Evolutionary conservation across 2,888 invertebrate genomes (phyloP).

Genomic region (Eubasilissa splendida): DNA sequence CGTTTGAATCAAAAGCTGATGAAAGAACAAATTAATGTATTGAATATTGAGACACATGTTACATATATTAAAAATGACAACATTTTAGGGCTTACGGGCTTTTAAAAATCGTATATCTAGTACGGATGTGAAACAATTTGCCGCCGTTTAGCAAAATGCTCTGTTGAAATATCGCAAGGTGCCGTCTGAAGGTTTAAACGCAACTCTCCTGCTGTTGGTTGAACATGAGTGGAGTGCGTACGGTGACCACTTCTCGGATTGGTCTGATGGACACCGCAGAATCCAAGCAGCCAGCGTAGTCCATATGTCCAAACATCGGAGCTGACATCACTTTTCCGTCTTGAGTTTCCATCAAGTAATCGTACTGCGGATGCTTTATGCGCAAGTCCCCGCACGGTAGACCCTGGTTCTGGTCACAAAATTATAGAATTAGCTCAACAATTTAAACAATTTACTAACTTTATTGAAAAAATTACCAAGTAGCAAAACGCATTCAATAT

Average conservation of each 20-base stretch:
- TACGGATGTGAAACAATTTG: conserved; percentile 23
- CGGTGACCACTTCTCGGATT: conserved; percentile 77
- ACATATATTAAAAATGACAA: too few relatives aligned
- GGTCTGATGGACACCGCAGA: conserved; percentile 57
- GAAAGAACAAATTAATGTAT: too few relatives aligned
- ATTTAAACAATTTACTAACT: too few relatives aligned
- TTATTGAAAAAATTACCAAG: too few relatives aligned
- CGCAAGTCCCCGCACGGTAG: conserved; percentile 49
- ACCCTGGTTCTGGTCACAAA: conserved; percentile 1
- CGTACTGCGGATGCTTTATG: conserved; percentile 42
- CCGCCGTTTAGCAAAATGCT: conserved; percentile 10
- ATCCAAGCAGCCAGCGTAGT: conserved; percentile 53
- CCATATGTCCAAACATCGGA: conserved; percentile 50
- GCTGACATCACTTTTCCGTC: conserved; percentile 35
- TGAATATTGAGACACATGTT: too few relatives aligned
- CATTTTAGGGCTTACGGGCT: too few relatives aligned
- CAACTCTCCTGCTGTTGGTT: conserved; percentile 78
- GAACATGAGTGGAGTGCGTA: conserved; percentile 78
- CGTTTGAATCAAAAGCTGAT: too few relatives aligned
- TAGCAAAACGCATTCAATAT: too few relatives aligned
- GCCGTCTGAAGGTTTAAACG: conserved; percentile 68
- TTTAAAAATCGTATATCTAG: neutral
- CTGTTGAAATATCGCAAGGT: neutral
- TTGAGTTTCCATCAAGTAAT: conserved; percentile 48
- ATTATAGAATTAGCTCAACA: too few relatives aligned